Base-by-base conservation (phyloP, 2,888 invertebrate species). In the Rotaria socialis region DNA sequence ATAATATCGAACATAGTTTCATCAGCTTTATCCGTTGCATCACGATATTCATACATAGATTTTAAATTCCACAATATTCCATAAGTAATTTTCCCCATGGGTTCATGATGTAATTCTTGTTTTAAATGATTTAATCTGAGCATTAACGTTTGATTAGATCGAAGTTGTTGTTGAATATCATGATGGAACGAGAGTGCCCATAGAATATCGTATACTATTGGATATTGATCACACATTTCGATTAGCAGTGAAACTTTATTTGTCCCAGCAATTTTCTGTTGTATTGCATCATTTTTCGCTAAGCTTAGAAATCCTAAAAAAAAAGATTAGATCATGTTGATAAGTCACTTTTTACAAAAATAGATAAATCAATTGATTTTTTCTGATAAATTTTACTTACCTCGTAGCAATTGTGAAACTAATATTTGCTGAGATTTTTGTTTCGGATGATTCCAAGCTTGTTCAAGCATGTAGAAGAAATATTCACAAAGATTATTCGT, bases 41-140 rank as follows among this genome's bases (percentile, higher is more conserved):
- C 14, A 11, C 67, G 67, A 67, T 67, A 19, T 35, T 67, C 67
- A 67, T 67, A 19, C 10, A 3, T 47, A n/a, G 80, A 47, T 80
- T 80, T 47, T 43, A 80, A n/a, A 80, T 80, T 80, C 80, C 80
- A 80, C n/a, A 80, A 14, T 19, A 80, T 80, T 24, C 80, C 80
- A 47, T 47, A 14, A 8, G 43, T n/a, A 19, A 80, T 80, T 80
- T 80, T 80, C 6, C 47, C 11, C 47, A 80, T 47, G 0, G 10
- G 47, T 47, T 43, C n/a, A 47, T 80, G 10, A 24, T 43, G 24
- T 22, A 22, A 11, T 47, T 80, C 47, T n/a, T 47, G 24, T 43
- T 47, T 47, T 5, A 80, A 24, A n/a, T 80, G 80, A 10, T 35
- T 19, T 80, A 80, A 80, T 80, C 47, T 22, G 11, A 47, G 8